Evolutionary conservation across 2,888 invertebrate species (phyloP).

Genomic region (Hoplodrina blanda): DNA sequence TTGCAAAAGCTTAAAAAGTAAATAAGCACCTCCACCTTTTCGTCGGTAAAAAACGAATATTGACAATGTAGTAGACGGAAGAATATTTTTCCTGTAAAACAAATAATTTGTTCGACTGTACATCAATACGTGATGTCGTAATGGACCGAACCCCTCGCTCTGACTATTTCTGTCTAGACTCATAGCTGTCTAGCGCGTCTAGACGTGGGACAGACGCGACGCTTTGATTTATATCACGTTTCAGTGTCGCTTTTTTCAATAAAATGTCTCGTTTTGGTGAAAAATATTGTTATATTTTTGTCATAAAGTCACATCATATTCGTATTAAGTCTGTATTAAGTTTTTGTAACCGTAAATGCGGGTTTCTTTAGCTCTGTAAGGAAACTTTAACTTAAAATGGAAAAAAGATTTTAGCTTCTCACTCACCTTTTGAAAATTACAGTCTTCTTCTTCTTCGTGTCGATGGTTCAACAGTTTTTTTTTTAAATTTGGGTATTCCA

Average conservation of each 20-base stretch:
- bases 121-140: not conserved
- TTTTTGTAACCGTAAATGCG: no score
- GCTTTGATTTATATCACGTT: constrained; percentile 18
- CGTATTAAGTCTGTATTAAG: not conserved
- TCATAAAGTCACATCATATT: not conserved
- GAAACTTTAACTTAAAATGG: no score
- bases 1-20: no score
- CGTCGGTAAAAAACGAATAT: no score
- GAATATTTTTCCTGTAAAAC: not conserved
- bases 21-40: no score
- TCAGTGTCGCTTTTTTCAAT: not conserved
- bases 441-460: no score
- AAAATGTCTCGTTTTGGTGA: not conserved
- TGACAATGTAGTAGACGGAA: not conserved
- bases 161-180: constrained; percentile 42
- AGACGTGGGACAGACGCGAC: constrained; percentile 24
- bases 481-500: no score
- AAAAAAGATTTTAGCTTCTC: no score
- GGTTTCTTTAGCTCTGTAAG: no score
- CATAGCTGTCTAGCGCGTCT: constrained; percentile 28
- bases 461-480: no score
- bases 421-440: no score
- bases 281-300: not conserved
- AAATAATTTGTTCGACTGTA: constrained; percentile 2
- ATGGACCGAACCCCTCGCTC: not conserved